Evolutionary conservation across 2,113 vertebrate genomes (phyloP), one percentile per base, ranked within the genome.

Genomic region (Cairina moschata): DNA sequence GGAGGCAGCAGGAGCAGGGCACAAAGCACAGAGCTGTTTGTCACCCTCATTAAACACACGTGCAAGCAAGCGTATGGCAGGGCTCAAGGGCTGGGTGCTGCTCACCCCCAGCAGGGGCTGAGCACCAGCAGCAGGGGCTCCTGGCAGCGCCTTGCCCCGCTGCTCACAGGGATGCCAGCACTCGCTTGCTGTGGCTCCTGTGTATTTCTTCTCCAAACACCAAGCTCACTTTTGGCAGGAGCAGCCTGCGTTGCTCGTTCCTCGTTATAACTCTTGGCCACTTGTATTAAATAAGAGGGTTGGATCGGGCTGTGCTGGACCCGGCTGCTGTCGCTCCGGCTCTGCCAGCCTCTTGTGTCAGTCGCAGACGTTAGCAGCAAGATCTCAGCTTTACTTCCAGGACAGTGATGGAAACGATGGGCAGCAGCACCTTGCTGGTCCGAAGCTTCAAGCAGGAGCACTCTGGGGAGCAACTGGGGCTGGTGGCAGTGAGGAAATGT

Each of bases 301-400:
- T 73, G 92, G 88, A 80, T 83, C 7, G 5, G 92, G 40, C 86
- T 44, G 81, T 10, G 88, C 81, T 74, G 91, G 72, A 31, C 83
- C 76, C 72, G 86, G 44, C 68, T 85, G 88, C 84, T 6, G 14
- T 69, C 73, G 91, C 72, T 92, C 88, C 90, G n/a, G 95, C 88
- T 82, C 83, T 96, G 94, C 88, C 96, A 88, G 88, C 60, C 88
- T 88, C 42, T 3, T 7, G 90, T 94, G 95, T 73, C 92, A 94
- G 90, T 88, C 55, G 88, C 88, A 52, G 50, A 26, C 54, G 68
- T 77, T 81, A 93, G 88, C 96, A 83, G 88, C 59, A n/a, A 54
- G 59, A 55, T 1, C 13, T 80, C 8, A 81, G 94, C 88, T 88
- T 93, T 92, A 86, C 79, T 88, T 80, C 63, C 83, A 93, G 92